These are phyloP conservation scores for Varecia variegata DNA, from an alignment of 2,797 vertebrate genomes.

Conservation along the genomic window DNA sequence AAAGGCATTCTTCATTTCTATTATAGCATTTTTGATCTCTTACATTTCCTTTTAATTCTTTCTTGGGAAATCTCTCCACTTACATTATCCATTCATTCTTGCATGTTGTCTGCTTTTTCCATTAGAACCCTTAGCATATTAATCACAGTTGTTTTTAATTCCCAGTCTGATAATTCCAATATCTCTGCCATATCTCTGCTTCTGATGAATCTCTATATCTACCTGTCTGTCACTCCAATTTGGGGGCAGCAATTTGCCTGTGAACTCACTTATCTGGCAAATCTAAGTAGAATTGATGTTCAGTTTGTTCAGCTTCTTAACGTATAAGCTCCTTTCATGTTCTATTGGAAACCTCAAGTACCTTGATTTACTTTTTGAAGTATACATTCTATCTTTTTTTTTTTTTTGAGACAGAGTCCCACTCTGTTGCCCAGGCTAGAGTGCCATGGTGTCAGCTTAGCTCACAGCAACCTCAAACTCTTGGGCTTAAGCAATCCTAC, in stretches of 20 bases:
- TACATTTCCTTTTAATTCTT: not conserved
- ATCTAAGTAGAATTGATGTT: not conserved
- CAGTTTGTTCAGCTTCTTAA: not conserved
- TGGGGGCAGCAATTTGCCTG: not conserved
- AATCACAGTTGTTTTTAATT: not conserved
- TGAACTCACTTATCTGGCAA: not conserved
- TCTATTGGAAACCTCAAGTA: not conserved
- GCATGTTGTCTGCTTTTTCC: not conserved
- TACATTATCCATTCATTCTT: not conserved
- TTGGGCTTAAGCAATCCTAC: too few species aligned
- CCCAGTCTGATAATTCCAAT: not conserved
- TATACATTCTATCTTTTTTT: not conserved
- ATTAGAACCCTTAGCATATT: not conserved
- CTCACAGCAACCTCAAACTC: too few species aligned
- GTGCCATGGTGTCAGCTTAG: too few species aligned
- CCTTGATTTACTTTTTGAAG: not conserved
- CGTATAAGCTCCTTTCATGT: not conserved
- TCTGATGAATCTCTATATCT: not conserved
- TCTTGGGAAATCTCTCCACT: not conserved
- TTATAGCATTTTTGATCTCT: not conserved
- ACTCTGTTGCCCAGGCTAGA: too few species aligned
- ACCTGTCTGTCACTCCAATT: not conserved
- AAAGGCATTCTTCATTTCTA: not conserved
- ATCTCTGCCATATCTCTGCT: not conserved
- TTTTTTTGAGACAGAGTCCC: too few species aligned